Evolutionary conservation across 2,888 invertebrate species (phyloP).

Genomic region (Mimas tiliae): DNA sequence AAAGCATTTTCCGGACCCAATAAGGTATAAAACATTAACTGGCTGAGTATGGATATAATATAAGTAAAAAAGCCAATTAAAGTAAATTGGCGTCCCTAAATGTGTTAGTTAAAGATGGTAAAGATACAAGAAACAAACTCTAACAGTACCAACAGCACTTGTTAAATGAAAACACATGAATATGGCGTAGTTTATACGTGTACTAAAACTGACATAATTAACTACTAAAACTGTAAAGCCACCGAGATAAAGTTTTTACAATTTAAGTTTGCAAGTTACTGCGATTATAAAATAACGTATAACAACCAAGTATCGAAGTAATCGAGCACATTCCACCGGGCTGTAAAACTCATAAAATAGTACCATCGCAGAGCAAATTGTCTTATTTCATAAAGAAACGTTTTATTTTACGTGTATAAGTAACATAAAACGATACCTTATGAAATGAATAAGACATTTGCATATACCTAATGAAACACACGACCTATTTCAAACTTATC

Average conservation of each 20-base stretch:
- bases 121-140: background rate
- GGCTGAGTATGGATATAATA: too few species aligned
- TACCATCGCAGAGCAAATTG: constrained; percentile 52
- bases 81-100: too few species aligned
- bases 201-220: constrained; percentile 22
- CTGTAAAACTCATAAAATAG: constrained; percentile 46
- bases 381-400: constrained; percentile 52
- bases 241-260: constrained; percentile 37
- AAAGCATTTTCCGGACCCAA: too few species aligned
- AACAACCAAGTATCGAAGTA: constrained; percentile 29
- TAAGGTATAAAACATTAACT: too few species aligned
- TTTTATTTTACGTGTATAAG: constrained; percentile 49
- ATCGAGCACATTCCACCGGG: constrained; percentile 24
- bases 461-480: constrained; percentile 30
- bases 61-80: too few species aligned
- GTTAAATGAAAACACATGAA: constrained; percentile 31
- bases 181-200: constrained; percentile 36
- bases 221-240: constrained; percentile 22
- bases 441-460: constrained; percentile 19
- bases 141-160: constrained; percentile 8
- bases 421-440: constrained; percentile 44
- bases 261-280: constrained; percentile 47
- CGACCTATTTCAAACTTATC: constrained; percentile 23
- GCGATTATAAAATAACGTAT: constrained; percentile 38
- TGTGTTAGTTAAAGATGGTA: background rate